Percentiles rank a stretch among this genome's conserved stretches.
phyloP scores from a whole-genome alignment of 2,113 vertebrate genomes.

The Cebidichthys violaceus region DNA sequence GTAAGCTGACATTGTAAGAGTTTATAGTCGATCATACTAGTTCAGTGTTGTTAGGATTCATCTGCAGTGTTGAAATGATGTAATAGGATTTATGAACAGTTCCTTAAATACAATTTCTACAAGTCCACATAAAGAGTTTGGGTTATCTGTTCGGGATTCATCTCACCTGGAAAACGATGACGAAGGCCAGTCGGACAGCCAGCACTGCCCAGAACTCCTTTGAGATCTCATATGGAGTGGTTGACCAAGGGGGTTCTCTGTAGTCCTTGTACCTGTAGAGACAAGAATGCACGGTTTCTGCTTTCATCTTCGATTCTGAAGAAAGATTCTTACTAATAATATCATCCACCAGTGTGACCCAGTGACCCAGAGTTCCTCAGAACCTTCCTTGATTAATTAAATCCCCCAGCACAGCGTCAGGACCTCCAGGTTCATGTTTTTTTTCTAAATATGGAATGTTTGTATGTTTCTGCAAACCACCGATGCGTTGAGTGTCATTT shows the following conservation, averaged over 20 bases:
- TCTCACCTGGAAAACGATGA: constrained; percentile 97
- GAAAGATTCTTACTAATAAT: not conserved
- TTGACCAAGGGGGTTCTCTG: constrained; percentile 94
- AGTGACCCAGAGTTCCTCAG: not conserved
- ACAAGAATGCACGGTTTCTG: constrained; percentile 12
- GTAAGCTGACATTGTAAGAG: too few relatives aligned
- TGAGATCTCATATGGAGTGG: constrained; percentile 92
- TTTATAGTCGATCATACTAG: too few relatives aligned
- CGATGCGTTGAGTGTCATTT: too few relatives aligned
- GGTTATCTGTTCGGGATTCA: not conserved
- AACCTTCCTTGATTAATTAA: not conserved
- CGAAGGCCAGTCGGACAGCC: constrained; percentile 94
- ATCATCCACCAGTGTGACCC: not conserved
- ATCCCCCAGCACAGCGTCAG: not conserved
- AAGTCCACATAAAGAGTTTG: not conserved
- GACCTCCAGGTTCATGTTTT: not conserved
- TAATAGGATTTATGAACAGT: too few relatives aligned
- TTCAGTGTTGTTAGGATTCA: too few relatives aligned
- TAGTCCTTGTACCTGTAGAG: constrained; percentile 95
- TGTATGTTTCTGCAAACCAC: too few relatives aligned
- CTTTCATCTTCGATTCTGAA: not conserved
- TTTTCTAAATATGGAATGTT: too few relatives aligned
- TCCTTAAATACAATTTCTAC: not conserved
- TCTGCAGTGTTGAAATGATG: too few relatives aligned
- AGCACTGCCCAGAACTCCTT: constrained; percentile 98